Evolutionary conservation across 2,888 invertebrate genomes (phyloP), one percentile per base, ranked within the genome.

Genomic region (Torymus texanus): DNA sequence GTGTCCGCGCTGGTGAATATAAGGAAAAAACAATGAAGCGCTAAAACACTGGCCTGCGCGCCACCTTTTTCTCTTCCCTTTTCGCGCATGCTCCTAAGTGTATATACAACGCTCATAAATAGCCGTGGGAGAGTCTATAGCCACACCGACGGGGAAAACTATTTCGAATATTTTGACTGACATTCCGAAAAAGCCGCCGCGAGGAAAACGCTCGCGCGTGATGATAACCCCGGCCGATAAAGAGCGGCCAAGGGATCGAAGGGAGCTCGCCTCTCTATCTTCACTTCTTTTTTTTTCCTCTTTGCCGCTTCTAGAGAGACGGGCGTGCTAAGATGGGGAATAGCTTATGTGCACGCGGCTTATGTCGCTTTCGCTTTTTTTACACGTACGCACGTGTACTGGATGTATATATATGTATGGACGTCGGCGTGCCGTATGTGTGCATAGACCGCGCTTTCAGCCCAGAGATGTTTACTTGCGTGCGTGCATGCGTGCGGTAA

Each of bases 101-200:
- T 41, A 41, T 41, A 41, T 1, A 41, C 58, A 2, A 14, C 56
- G 16, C 71, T 58, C 65, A 71, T 71, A 77, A 65, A 50, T 24
- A 59, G 65, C 73, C 68, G 73, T 66, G 73, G 62, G 66, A 56
- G 51, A 66, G 56, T 50, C 21, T 2, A 2, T 18, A 29, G n/a
- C 50, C 2, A 14, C 29, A n/a, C 8, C 61, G 14, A 8, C 13
- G 11, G 61, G 50, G 53, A 16, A 13, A 74, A 61, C 68, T 75
- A 71, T 75, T 75, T 53, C 70, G 75, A 79, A 71, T 79, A 79
- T 79, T 79, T 79, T 79, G 79, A 75, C 79, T 56, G 78, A 79
- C 74, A 79, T 79, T 79, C 78, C 78, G 68, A 66, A 78, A 59
- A 67, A 61, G 61, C 63, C 50, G 66, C 13, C 24, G 51, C 14